Evolutionary conservation across 2,888 invertebrate genomes (phyloP), one percentile per base, ranked within the genome.

Genomic region (Latrodectus elegans): DNA sequence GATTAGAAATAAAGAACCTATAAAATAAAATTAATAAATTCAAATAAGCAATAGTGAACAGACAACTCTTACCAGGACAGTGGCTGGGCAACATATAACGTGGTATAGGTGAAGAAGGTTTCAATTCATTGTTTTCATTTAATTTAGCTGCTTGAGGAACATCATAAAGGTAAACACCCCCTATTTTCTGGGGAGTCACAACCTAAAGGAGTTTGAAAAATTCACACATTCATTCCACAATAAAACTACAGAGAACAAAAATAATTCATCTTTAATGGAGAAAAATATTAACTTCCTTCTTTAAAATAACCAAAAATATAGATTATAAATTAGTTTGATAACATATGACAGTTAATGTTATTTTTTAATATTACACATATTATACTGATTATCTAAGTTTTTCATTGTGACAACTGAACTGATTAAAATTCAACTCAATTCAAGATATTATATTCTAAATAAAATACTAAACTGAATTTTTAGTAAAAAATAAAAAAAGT

Each of bases 91-190:
- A 15, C 70, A 67, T 67, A 53, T 88, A 79, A 22, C 89, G 77
- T 74, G 74, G 75, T 60, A 82, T 52, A 11, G 81, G 79, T 8
- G 89, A 75, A n/a, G 75, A 89, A 74, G 83, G 83, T 17, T 91
- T 91, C 3, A 92, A 90, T 88, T 92, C 92, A 86, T 91, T 92
- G 89, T 91, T 91, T 38, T 91, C 83, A 88, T 68, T 90, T 17
- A 80, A 10, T 68, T 84, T 89, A 15, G 86, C 55, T 60, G 82
- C 83, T 68, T 81, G 88, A 8, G 91, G 91, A 91, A 94, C 93
- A 92, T 95, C 95, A 92, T 95, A 95, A 89, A 95, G 92, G 92
- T 95, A 95, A 74, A 95, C 95, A 92, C 95, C 95, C 91, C 95
- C 95, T 92, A 94, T 94, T 92, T 95, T 94, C 92, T 95, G 95